Evolutionary conservation across 1,140 invertebrate genomes (phyloP).

Genomic region (Lucilia sericata): DNA sequence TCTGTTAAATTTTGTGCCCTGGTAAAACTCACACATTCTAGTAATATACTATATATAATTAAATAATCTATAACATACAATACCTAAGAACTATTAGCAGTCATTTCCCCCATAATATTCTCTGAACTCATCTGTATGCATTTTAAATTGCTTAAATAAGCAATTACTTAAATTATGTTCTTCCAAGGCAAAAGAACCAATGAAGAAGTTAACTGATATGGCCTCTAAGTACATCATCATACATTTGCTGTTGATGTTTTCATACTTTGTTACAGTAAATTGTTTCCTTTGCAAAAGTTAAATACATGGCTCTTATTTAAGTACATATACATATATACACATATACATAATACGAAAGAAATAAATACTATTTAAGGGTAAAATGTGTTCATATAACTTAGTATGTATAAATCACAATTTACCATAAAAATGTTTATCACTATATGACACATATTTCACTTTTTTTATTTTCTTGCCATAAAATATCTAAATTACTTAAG

Average conservation of each 20-base stretch:
- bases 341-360: not conserved
- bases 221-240: not conserved
- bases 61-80: no score
- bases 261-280: not conserved
- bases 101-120: no score
- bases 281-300: not conserved
- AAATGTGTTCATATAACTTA: not conserved
- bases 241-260: not conserved
- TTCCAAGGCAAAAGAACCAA: not conserved
- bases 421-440: conserved; percentile 8
- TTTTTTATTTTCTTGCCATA: not conserved
- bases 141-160: not conserved
- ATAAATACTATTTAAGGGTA: not conserved
- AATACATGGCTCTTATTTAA: not conserved
- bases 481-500: conserved; percentile 25
- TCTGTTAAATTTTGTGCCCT: no score
- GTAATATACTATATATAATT: no score
- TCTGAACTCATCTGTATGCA: no score
- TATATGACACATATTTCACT: conserved; percentile 22
- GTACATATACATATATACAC: no score
- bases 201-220: not conserved
- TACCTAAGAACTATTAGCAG: no score
- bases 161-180: not conserved
- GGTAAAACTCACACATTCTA: no score
- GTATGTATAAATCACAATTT: not conserved